Base-by-base conservation (phyloP, 2,888 invertebrate genomes). In the Conus canariensis region DNA sequence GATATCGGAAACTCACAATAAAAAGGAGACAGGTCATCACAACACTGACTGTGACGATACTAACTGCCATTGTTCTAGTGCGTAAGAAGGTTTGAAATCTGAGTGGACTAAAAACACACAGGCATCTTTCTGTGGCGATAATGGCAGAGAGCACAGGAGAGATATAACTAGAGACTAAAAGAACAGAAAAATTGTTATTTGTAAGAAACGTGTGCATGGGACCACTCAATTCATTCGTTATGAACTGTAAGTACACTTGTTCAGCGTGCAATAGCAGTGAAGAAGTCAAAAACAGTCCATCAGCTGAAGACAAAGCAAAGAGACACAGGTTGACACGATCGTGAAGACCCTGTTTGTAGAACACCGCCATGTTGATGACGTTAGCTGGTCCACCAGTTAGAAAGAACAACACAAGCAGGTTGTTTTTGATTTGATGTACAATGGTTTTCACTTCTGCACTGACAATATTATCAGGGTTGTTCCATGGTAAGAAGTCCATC, bases 351-450 rank as follows among this genome's bases (percentile, higher is more conserved):
- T 80, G 80, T 45, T 45, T 80, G 80, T 80, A 19, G 45, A 80
- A 80, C 80, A 80, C 80, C 80, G 19, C 45, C 80, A 80, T 80
- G 80, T 80, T 80, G 80, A 80, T 45, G 45, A 80, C 45, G 80
- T 80, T 80, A 60, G 88, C 59, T 30, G 58, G 82, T 12, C 19
- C 82, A 7, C 77, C 77, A 22, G 25, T 88, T 64, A 59, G 12
- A 30, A 88, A 77, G 56, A 19, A 60, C 12, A 80, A 6, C 45
- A 19, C 14, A 19, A 30, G 30, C 25, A 22, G 22, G 25, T 56
- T 56, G 58, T 74, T 67, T 30, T n/a, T 25, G 1, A 58, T 6
- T 59, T 12, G 59, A 19, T 19, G 16, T 10, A 87, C 22, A 14
- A 70, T 30, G 10, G 22, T 10, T 30, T 70, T 70, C 67, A 45